These are phyloP conservation scores for Proisotoma minuta DNA, from an alignment of 2,888 invertebrate genomes.

Conservation along the genomic window DNA sequence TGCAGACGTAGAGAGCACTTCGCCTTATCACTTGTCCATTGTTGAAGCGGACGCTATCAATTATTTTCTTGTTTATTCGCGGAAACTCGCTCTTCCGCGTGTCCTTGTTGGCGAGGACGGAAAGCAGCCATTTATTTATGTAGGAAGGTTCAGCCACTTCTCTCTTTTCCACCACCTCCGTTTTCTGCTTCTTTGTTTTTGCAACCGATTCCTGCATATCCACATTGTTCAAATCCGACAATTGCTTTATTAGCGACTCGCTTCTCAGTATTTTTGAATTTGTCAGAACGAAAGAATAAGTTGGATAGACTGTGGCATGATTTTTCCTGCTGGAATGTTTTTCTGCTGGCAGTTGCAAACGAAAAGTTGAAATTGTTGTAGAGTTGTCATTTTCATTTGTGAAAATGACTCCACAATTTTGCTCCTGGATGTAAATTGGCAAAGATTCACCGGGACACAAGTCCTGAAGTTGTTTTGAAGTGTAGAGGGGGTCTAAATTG, in stretches of 20 bases:
- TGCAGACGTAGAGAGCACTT: slow-evolving; percentile 13
- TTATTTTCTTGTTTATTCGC: slow-evolving; percentile 12
- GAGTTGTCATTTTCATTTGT: neutral
- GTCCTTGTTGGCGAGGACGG: neutral
- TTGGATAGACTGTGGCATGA: neutral
- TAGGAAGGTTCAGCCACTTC: slow-evolving; percentile 19
- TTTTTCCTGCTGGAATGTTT: neutral
- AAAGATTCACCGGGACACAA: neutral
- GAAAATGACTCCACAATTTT: neutral
- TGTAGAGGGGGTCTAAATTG: neutral
- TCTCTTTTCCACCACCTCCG: neutral
- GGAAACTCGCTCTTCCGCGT: slow-evolving; percentile 8
- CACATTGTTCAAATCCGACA: neutral
- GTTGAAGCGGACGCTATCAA: slow-evolving; percentile 7
- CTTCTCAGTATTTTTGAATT: neutral
- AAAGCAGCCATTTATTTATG: slow-evolving; percentile 13
- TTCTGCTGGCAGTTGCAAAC: neutral
- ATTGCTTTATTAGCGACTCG: neutral
- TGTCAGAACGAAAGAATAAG: neutral
- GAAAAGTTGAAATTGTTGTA: neutral
- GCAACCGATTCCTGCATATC: slow-evolving; percentile 12
- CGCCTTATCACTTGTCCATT: slow-evolving; percentile 10
- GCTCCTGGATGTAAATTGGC: neutral
- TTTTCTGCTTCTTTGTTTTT: neutral
- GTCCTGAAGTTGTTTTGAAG: neutral